These are phyloP conservation scores for Astyanax mexicanus DNA, from an alignment of 2,797 vertebrate species.

Conservation along the genomic window DNA sequence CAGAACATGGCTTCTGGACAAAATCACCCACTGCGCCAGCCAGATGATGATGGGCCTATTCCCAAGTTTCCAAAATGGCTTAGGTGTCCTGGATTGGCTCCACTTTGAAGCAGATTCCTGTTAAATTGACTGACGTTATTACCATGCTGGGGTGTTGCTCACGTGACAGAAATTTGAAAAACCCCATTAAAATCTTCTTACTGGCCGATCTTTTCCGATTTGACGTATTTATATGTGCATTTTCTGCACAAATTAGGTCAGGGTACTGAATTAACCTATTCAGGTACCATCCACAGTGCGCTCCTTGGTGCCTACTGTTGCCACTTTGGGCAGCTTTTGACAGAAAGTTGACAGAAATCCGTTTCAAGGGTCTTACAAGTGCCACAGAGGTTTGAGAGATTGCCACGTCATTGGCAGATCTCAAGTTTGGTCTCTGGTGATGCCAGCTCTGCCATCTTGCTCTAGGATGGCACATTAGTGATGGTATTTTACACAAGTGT, in stretches of 20 bases:
- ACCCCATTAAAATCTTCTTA: conserved; percentile 25
- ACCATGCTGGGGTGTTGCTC: conserved; percentile 40
- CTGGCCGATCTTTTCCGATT: not conserved
- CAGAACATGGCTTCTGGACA: conserved; percentile 76
- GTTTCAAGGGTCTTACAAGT: no score
- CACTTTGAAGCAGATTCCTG: conserved; percentile 55
- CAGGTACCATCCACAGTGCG: not conserved
- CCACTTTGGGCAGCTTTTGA: no score
- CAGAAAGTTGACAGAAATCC: no score
- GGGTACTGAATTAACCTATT: not conserved
- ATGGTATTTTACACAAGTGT: no score
- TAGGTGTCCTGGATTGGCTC: conserved; percentile 36
- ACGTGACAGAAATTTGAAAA: not conserved
- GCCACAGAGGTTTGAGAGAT: no score
- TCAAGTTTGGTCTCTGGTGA: no score
- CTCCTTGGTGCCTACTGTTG: not conserved
- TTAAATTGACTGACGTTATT: conserved; percentile 58
- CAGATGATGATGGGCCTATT: conserved; percentile 80
- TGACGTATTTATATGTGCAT: conserved; percentile 2
- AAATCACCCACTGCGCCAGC: conserved; percentile 77
- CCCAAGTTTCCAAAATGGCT: conserved; percentile 61
- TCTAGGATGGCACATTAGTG: no score
- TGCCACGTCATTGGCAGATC: no score
- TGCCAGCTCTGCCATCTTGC: no score
- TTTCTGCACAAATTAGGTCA: not conserved